phyloP scores from a whole-genome alignment of 2,797 vertebrate species.

The Parauchenoglanis punctatus region DNA sequence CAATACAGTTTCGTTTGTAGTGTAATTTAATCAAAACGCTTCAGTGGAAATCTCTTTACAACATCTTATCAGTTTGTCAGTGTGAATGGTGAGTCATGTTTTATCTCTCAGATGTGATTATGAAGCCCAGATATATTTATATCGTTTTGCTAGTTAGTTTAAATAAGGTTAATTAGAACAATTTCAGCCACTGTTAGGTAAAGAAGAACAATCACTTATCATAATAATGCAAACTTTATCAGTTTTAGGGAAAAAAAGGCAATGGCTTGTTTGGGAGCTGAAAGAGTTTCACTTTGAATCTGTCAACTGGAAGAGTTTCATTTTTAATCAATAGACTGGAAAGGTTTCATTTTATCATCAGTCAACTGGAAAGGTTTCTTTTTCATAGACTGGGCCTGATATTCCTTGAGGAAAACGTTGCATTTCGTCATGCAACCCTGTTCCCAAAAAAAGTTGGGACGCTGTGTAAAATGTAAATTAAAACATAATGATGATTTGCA shows the following conservation, averaged over 20 bases:
- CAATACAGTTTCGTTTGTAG: not conserved
- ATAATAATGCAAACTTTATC: not conserved
- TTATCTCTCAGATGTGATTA: not conserved
- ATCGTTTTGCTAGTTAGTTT: not conserved
- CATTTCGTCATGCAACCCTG: not conserved
- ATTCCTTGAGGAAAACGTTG: not conserved
- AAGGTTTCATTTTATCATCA: not conserved
- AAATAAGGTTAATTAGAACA: not conserved
- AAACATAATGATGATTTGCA: too few relatives aligned
- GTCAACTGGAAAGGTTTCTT: not conserved
- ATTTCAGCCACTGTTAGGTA: not conserved
- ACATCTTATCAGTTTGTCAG: not conserved
- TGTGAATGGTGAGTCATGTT: not conserved
- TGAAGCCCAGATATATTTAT: not conserved
- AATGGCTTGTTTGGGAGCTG: not conserved
- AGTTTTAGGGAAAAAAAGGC: not conserved
- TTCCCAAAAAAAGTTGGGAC: too few relatives aligned
- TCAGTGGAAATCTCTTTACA: not conserved
- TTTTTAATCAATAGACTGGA: not conserved
- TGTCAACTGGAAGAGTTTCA: not conserved
- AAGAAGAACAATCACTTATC: not conserved
- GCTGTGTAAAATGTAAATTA: too few relatives aligned
- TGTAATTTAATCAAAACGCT: not conserved
- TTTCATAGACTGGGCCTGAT: not conserved
- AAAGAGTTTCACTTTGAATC: not conserved